These are phyloP conservation scores for Bufo bufo DNA, from an alignment of 2,113 vertebrate genomes.

Conservation along the genomic window DNA sequence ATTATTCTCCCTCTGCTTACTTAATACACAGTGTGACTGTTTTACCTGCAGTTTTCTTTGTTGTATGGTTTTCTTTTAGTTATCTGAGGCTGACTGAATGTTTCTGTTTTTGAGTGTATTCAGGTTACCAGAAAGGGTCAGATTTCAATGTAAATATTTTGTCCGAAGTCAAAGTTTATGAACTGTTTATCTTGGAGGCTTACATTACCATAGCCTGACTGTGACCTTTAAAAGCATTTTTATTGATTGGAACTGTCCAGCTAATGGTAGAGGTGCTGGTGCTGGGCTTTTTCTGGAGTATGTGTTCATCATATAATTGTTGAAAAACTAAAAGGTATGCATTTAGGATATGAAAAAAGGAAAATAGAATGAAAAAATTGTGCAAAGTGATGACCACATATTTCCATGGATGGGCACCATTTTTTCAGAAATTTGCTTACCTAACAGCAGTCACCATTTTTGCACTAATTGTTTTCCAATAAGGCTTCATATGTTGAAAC, in stretches of 20 bases:
- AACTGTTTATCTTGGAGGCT: conserved; percentile 43
- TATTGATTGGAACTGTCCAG: conserved; percentile 31
- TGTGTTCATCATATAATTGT: too few relatives aligned
- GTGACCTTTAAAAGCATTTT: conserved; percentile 49
- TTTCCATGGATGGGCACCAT: too few relatives aligned
- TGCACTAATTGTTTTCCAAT: too few relatives aligned
- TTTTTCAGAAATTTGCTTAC: too few relatives aligned
- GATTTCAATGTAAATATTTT: conserved; percentile 48
- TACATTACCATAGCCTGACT: conserved; percentile 34
- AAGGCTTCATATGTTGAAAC: too few relatives aligned
- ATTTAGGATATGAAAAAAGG: too few relatives aligned
- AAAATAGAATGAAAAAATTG: too few relatives aligned
- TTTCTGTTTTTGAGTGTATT: conserved; percentile 15
- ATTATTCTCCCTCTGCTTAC: neutral
- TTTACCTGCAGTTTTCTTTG: neutral
- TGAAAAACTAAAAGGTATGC: too few relatives aligned
- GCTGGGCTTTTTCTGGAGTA: neutral
- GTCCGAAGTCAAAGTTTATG: conserved; percentile 38
- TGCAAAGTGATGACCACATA: too few relatives aligned
- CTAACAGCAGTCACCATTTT: too few relatives aligned
- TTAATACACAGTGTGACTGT: neutral
- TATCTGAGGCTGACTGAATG: neutral
- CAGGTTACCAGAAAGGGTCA: conserved; percentile 18
- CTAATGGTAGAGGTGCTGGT: neutral
- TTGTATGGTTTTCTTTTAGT: neutral